Base-by-base conservation (phyloP, 2,113 vertebrate genomes). In the Verasper variegatus region DNA sequence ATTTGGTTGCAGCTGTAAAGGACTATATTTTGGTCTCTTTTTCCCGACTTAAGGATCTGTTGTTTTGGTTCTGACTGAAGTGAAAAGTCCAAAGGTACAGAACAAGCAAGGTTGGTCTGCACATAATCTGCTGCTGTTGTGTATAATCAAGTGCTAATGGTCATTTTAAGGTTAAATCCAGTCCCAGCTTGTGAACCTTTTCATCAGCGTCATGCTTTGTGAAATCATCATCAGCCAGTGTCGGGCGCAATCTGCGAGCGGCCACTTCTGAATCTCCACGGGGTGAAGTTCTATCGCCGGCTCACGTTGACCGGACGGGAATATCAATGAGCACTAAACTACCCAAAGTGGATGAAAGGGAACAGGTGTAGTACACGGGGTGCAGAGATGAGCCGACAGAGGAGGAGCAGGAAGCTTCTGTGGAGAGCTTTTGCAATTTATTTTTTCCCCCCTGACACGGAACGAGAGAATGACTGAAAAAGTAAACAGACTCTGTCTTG, bases 311-410 rank as follows among this genome's bases (percentile, higher is more conserved):
- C 84, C 88, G 80, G 80, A 68, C 67, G 45, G 45, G 86, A 91
- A 93, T 93, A 91, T 88, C 87, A 91, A 90, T 92, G 89, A 88
- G 88, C 68, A 55, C 45, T 76, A 81, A 88, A 87, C 76, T 74
- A 83, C 54, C 58, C 57, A 54, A 81, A 83, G 86, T 80, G 71
- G 71, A 83, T 85, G 78, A 74, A 74, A 85, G 78, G 42, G 78
- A 85, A 72, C 47, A 51, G 1, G 47, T 51, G 31, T 13, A 89
- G 83, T 72, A 78, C 81, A 86, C 76, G 55, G 67, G 66, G 73
- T 66, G 70, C 76, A 80, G 77, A 83, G 75, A 83, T 57, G 68
- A 83, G 84, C 78, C 78, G 74, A 84, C 15, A 51, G 47, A 7
- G 18, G 47, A 15, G 15, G 76, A 57, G 81, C 79, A 11, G 67